Percentiles rank a stretch among this genome's conserved stretches.
phyloP scores from a whole-genome alignment of 2,888 invertebrate species.

The Calephelis perditalis region DNA sequence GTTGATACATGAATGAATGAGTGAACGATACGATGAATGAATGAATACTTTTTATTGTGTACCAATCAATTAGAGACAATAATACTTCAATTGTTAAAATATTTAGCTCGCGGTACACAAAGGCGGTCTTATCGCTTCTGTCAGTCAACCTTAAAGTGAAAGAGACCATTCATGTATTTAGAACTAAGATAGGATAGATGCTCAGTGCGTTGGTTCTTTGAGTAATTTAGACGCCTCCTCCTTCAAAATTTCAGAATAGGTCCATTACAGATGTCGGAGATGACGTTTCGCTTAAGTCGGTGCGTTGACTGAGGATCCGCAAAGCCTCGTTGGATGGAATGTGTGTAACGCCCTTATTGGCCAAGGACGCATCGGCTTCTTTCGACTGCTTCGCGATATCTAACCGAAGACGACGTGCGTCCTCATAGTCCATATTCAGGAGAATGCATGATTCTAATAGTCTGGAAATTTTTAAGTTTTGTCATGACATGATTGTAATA shows the following conservation, averaged over 20 bases:
- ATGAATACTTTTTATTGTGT: not conserved
- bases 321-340: slow-evolving; percentile 40
- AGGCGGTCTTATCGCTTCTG: too few relatives aligned
- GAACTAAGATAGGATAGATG: not conserved
- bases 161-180: too few relatives aligned
- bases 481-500: slow-evolving; percentile 26
- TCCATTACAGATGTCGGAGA: slow-evolving; percentile 59
- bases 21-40: not conserved
- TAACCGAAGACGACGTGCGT: slow-evolving; percentile 85
- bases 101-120: too few relatives aligned
- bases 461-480: slow-evolving; percentile 52
- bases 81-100: not conserved
- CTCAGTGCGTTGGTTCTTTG: slow-evolving; percentile 2
- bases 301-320: slow-evolving; percentile 60
- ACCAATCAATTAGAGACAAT: not conserved
- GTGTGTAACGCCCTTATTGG: slow-evolving; percentile 35
- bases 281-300: slow-evolving; percentile 49
- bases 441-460: slow-evolving; percentile 86
- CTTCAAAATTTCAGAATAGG: slow-evolving; percentile 58
- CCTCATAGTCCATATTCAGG: slow-evolving; percentile 86
- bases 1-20: too few relatives aligned
- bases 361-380: slow-evolving; percentile 28
- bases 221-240: slow-evolving; percentile 44
- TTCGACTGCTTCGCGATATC: slow-evolving; percentile 62
- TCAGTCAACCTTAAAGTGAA: too few relatives aligned